Evolutionary conservation across 2,113 vertebrate species (phyloP).

Genomic region (Brachirus orientalis): DNA sequence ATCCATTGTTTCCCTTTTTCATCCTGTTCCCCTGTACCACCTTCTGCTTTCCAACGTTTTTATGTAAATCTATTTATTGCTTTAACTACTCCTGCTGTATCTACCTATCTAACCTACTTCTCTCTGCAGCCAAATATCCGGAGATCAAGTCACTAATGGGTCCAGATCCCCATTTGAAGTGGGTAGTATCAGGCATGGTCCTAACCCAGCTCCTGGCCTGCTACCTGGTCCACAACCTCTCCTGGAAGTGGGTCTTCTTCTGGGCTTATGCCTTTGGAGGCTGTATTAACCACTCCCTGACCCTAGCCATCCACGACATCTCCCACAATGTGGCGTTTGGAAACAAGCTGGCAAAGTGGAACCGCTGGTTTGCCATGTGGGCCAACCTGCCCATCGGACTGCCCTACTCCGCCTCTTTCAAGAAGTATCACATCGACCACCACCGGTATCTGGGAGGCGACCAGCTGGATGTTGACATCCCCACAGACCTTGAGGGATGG

Average conservation of each 20-base stretch:
- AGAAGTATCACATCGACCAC: slow-evolving; percentile 98
- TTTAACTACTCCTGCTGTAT: no score
- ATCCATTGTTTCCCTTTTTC: neutral
- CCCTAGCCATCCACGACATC: slow-evolving; percentile 97
- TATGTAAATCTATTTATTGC: no score
- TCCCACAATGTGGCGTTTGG: slow-evolving; percentile 97
- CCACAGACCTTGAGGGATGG: slow-evolving; percentile 93
- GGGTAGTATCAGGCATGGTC: slow-evolving; percentile 93
- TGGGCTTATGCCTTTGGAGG: slow-evolving; percentile 95
- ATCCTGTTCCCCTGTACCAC: no score
- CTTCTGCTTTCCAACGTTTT: neutral
- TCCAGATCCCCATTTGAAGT: slow-evolving; percentile 92
- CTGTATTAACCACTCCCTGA: slow-evolving; percentile 94
- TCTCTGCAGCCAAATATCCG: slow-evolving; percentile 91
- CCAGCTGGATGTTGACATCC: slow-evolving; percentile 91
- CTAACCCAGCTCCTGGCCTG: slow-evolving; percentile 89
- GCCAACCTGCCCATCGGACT: slow-evolving; percentile 94
- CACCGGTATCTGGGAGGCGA: slow-evolving; percentile 95
- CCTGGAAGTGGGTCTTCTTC: slow-evolving; percentile 97
- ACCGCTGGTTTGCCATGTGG: slow-evolving; percentile 95
- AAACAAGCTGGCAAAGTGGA: slow-evolving; percentile 85
- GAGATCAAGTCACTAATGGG: slow-evolving; percentile 95
- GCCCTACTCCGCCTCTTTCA: slow-evolving; percentile 95
- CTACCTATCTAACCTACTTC: slow-evolving; percentile 24
- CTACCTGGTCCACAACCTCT: slow-evolving; percentile 86